Evolutionary conservation across 2,888 invertebrate genomes (phyloP), one percentile per base, ranked within the genome.

Genomic region (Eulithis testata): DNA sequence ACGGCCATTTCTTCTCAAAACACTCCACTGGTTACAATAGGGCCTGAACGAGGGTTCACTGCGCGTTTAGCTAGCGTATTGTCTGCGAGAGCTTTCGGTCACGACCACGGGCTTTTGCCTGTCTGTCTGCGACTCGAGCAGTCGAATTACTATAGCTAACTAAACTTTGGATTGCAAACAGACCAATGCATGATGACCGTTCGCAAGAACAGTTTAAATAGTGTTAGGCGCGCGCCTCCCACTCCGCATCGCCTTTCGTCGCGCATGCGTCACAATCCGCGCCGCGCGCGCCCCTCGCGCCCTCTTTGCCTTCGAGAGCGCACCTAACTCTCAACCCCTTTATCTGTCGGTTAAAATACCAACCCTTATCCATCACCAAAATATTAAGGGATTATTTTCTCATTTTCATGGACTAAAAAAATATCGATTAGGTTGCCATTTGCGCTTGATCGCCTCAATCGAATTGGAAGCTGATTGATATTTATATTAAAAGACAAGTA

Each of bases 1-100:
- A 97, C 97, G 93, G 97, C 97, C 96, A 97, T 97, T 95, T 83
- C 91, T 94, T 87, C 82, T 81, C 78, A 81, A 76, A 79, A 86
- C 90, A 91, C 91, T 85, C 85, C 89, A 90, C 88, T 87, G 85
- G 94, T 90, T 90, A 91, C 87, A 69, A 79, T 83, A 80, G 82
- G 82, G 90, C 92, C 92, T 92, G 93, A 90, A 92, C 91, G 83
- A 82, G 78, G 76, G 90, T 91, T 91, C 93, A 93, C 93, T 92
- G 93, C 91, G 89, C 89, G 90, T 78, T 86, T 88, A 90, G 91
- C 88, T 91, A 91, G 93, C 91, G 84, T 88, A 88, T 76, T 84
- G 93, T 93, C 93, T 93, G 89, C 93, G 93, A 90, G 84, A 89
- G 90, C 89, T 89, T 87, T 87, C 73, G 83, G 90, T 91, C 89